Evolutionary conservation across 1,140 invertebrate genomes (phyloP), one percentile per base, ranked within the genome.

Genomic region (Hyles euphorbiae): DNA sequence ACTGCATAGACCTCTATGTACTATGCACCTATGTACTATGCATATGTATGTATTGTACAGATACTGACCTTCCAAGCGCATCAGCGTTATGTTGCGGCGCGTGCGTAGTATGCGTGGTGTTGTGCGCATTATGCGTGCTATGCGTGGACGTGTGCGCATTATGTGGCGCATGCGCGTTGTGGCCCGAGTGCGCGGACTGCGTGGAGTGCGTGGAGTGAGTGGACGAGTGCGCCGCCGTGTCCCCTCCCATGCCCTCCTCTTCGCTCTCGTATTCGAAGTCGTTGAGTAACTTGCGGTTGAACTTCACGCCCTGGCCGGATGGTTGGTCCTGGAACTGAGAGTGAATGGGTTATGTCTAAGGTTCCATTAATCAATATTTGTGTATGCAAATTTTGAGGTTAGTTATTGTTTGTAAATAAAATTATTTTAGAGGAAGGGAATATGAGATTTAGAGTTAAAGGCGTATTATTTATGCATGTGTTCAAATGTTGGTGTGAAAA

Each of bases 181-280:
- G 60, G 51, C 53, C 64, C 53, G 51, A 56, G 57, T 58, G 50
- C 0, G 46, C 64, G 47, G 65, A 44, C 12, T 78, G 70, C 63
- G 58, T 34, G 22, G 58, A 56, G 48, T 53, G 63, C 45, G 59
- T 56, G 51, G 53, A 68, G 60, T 63, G 65, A 0, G 60, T 47
- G 34, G 36, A 44, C 40, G 49, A 63, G 68, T 43, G 58, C 33
- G 54, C 47, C 44, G 53, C 44, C 48, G 61, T 22, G 22, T 22
- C 55, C 22, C 74, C 66, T 33, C 67, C 64, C 44, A 65, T 63
- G 1, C 67, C 63, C 7, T 90, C 88, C 33, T 89, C 88, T 53
- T 89, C 88, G 53, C 88, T 90, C 56, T 90, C 88, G 65, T 90
- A 90, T 60, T 90, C 88, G 63, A 90, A 90, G 68, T 90, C 88